Percentiles rank a stretch among this genome's conserved stretches.
phyloP scores from a whole-genome alignment of 2,113 vertebrate species.

The Corythornis madagascariensis region DNA sequence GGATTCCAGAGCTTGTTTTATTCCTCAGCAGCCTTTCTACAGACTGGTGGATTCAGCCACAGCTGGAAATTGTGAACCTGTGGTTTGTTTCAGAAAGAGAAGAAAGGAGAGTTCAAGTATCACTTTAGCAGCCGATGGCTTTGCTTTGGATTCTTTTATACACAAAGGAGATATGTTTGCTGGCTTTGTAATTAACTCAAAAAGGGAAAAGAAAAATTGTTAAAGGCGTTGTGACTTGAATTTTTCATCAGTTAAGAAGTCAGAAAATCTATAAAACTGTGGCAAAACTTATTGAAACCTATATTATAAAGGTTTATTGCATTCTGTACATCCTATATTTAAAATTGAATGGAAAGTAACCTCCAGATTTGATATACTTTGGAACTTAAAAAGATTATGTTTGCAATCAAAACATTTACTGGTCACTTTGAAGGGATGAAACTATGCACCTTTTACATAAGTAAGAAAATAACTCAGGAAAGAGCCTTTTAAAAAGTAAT shows the following conservation, averaged over 20 bases:
- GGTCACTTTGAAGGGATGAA: background rate
- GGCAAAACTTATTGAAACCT: constrained; percentile 6
- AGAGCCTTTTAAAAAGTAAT: background rate
- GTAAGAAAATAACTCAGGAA: background rate
- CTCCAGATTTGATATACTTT: background rate
- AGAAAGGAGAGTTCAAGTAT: constrained; percentile 27
- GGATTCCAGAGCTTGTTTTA: constrained; percentile 59
- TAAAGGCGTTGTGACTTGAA: constrained; percentile 31
- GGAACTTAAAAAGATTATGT: background rate
- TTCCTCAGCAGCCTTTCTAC: constrained; percentile 25
- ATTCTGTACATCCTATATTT: background rate
- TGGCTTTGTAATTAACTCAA: constrained; percentile 16
- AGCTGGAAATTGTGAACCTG: background rate
- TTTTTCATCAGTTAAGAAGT: constrained; percentile 70
- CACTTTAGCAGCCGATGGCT: background rate
- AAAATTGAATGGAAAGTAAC: background rate
- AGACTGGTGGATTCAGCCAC: background rate
- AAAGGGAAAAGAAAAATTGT: constrained; percentile 28
- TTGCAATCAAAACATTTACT: background rate
- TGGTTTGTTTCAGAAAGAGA: constrained; percentile 7
- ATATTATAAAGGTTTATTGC: constrained; percentile 13
- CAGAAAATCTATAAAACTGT: background rate
- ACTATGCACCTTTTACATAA: background rate
- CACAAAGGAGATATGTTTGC: constrained; percentile 19
- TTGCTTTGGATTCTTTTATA: background rate